A percentile compares a stretch with the other conserved stretches of the same genome.
Conservation (phyloP, 2,888 invertebrate species). For the Chrysotoxum bicinctum region DNA sequence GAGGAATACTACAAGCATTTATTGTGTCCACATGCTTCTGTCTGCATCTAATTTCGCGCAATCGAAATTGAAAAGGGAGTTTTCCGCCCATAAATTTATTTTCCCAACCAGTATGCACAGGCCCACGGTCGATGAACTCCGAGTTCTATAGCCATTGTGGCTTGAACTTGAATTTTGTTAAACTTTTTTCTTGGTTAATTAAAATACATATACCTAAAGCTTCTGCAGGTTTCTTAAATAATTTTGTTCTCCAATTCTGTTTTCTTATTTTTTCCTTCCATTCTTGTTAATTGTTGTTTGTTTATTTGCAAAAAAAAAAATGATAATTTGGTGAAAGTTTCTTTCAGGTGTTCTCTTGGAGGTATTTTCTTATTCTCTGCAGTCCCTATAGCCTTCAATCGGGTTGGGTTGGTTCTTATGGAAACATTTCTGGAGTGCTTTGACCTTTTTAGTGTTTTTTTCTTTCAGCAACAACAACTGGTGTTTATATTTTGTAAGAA, state of each 20-base stretch:
- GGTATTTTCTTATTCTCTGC: slow-evolving; percentile 38
- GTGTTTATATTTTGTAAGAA: background rate
- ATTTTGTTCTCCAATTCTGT: background rate
- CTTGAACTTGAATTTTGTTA: slow-evolving; percentile 66
- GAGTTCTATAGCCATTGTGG: slow-evolving; percentile 41
- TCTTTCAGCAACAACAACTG: slow-evolving; percentile 22
- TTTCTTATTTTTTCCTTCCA: slow-evolving; percentile 12
- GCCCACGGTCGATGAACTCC: slow-evolving; percentile 53
- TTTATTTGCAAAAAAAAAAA: slow-evolving; percentile 54
- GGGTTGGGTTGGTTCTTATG: slow-evolving; percentile 13
- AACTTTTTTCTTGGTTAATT: slow-evolving; percentile 15
- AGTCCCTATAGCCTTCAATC: slow-evolving; percentile 19
- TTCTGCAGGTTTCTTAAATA: slow-evolving; percentile 6
- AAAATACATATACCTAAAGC: background rate
- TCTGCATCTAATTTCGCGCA: slow-evolving; percentile 39
- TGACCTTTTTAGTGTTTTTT: slow-evolving; percentile 55
- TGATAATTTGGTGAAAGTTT: slow-evolving; percentile 73
- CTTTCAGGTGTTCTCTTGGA: slow-evolving; percentile 54
- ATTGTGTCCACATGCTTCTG: slow-evolving; percentile 50
- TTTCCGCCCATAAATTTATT: slow-evolving; percentile 47
- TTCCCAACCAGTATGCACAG: slow-evolving; percentile 12
- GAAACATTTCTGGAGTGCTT: slow-evolving; percentile 46
- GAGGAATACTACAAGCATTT: slow-evolving; percentile 3
- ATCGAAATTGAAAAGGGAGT: slow-evolving; percentile 65
- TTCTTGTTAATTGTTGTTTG: slow-evolving; percentile 51